phyloP scores from a whole-genome alignment of 2,797 vertebrate genomes.

The Amniataba percoides region DNA sequence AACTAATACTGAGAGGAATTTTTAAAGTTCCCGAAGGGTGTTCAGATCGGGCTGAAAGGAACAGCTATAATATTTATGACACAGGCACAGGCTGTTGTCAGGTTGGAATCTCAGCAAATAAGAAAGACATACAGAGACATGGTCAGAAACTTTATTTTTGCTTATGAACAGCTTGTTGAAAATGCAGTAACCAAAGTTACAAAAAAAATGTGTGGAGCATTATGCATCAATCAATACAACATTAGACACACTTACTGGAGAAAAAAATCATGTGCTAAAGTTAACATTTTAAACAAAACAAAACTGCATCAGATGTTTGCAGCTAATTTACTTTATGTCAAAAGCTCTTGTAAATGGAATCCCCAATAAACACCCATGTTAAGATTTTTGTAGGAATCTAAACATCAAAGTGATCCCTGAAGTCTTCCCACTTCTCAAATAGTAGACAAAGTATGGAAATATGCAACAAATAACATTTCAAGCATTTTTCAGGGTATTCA shows the following conservation, averaged over 20 bases:
- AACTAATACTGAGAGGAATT: not conserved
- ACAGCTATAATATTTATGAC: not conserved
- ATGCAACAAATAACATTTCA: not conserved
- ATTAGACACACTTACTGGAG: not conserved
- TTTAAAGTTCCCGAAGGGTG: not conserved
- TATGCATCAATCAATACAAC: not conserved
- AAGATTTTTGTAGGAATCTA: not conserved
- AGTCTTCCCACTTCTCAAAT: not conserved
- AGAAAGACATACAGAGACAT: slow-evolving; percentile 16
- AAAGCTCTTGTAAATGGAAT: not conserved
- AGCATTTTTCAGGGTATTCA: not conserved
- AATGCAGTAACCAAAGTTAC: not conserved
- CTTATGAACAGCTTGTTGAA: not conserved
- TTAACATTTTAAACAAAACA: not conserved
- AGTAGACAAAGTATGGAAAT: not conserved
- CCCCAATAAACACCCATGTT: not conserved
- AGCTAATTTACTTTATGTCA: not conserved
- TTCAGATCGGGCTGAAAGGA: not conserved
- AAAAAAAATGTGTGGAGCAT: not conserved
- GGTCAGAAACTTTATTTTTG: slow-evolving; percentile 46
- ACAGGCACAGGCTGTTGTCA: not conserved
- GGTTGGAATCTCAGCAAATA: not conserved
- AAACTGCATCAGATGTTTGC: not conserved
- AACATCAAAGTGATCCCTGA: not conserved
- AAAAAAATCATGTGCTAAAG: not conserved